Percentiles rank a stretch among this genome's conserved stretches.
These are phyloP conservation scores for Pelusios castaneus DNA, from an alignment of 2,113 vertebrate species.

Conservation along the genomic window DNA sequence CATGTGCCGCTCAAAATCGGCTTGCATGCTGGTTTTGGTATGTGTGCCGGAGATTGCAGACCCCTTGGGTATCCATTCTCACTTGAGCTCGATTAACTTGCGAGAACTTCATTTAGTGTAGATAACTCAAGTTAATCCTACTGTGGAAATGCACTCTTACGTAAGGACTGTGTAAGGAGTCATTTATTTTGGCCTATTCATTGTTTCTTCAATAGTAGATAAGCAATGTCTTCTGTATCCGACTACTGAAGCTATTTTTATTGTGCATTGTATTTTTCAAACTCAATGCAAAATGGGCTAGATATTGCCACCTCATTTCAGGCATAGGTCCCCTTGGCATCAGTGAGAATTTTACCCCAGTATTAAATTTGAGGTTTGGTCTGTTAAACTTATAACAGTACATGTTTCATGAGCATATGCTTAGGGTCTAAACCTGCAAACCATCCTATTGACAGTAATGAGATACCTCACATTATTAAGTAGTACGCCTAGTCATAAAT, in stretches of 20 bases:
- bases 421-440: background rate
- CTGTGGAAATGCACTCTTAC: no score
- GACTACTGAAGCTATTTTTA: background rate
- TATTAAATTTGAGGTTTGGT: background rate
- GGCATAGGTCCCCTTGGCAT: background rate
- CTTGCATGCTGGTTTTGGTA: no score
- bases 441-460: background rate
- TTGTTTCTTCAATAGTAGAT: background rate
- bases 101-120: background rate
- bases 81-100: background rate
- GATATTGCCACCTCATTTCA: background rate
- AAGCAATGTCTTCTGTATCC: background rate
- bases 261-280: background rate
- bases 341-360: background rate
- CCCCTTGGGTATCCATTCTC: background rate
- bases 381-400: background rate
- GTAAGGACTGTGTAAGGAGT: background rate
- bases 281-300: background rate
- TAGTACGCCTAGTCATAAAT: accelerated
- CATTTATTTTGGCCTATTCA: background rate
- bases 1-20: no score
- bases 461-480: background rate
- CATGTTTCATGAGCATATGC: background rate
- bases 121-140: background rate
- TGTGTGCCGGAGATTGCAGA: no score